Evolutionary conservation across 2,113 vertebrate genomes (phyloP).

Genomic region (Elephas maximus): DNA sequence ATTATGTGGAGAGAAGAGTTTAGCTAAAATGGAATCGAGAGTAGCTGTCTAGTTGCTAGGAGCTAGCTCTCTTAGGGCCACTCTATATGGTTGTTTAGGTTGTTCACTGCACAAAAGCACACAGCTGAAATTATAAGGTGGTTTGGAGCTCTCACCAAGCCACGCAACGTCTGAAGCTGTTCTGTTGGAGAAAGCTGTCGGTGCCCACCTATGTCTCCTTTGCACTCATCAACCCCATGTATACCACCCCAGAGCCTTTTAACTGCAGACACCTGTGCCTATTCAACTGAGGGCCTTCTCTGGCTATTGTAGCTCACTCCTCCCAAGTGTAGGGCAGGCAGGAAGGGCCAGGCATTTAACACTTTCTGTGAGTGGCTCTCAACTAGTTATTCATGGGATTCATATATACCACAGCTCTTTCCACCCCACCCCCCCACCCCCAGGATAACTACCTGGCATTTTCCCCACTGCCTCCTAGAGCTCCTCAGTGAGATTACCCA

Average conservation of each 20-base stretch:
- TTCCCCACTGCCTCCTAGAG: not conserved
- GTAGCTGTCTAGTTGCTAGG: not conserved
- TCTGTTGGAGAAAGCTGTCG: not conserved
- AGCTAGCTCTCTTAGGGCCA: not conserved
- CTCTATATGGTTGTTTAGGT: not conserved
- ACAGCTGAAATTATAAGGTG: not conserved
- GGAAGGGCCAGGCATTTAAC: not conserved
- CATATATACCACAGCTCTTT: not conserved
- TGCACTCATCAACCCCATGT: not conserved
- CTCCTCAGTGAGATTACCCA: not conserved
- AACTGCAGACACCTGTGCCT: not conserved
- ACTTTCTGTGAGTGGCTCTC: not conserved
- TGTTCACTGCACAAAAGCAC: not conserved
- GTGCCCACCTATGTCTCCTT: not conserved
- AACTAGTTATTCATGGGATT: not conserved
- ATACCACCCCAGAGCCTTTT: not conserved
- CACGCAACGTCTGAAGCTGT: not conserved
- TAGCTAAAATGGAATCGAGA: not conserved
- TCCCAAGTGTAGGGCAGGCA: not conserved
- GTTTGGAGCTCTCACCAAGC: not conserved
- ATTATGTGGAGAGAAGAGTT: not conserved
- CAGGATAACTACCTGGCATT: not conserved
- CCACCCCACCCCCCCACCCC: too few species aligned
- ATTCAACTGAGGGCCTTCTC: not conserved
- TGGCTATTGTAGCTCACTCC: not conserved